Evolutionary conservation across 2,888 invertebrate genomes (phyloP).

Genomic region (Chaetoderma sp.): DNA sequence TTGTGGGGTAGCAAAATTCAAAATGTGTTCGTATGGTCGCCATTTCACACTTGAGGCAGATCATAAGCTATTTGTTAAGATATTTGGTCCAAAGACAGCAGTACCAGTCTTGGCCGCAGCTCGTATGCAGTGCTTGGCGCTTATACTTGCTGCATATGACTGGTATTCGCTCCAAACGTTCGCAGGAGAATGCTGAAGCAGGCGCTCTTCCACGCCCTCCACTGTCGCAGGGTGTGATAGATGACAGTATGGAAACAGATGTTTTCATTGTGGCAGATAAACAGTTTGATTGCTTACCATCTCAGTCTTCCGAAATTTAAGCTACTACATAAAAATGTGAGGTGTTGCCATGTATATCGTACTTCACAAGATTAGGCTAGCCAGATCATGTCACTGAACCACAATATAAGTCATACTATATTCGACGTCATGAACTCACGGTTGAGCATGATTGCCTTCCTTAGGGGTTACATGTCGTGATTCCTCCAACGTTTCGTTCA

Average conservation of each 20-base stretch:
- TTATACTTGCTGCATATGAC: neutral
- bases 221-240: no score
- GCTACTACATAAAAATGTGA: slow-evolving; percentile 23
- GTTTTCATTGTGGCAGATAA: neutral
- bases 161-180: no score
- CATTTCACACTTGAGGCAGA: slow-evolving; percentile 29
- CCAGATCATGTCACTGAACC: neutral
- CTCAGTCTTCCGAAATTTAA: slow-evolving; percentile 14
- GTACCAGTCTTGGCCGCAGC: slow-evolving; percentile 52
- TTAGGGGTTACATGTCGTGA: slow-evolving; percentile 41
- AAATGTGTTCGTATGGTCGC: slow-evolving; percentile 24
- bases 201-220: neutral
- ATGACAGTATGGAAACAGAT: neutral
- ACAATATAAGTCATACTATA: slow-evolving; percentile 16
- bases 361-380: slow-evolving; percentile 26
- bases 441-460: slow-evolving; percentile 44
- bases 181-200: no score
- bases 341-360: slow-evolving; percentile 22
- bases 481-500: slow-evolving; percentile 40
- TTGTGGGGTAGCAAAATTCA: slow-evolving; percentile 20
- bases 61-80: slow-evolving; percentile 35
- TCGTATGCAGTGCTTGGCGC: neutral
- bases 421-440: slow-evolving; percentile 28
- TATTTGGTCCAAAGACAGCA: slow-evolving; percentile 35
- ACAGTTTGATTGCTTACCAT: slow-evolving; percentile 51